These are phyloP conservation scores for Scaptomyza flava DNA, from an alignment of 2,888 invertebrate species.

Conservation along the genomic window DNA sequence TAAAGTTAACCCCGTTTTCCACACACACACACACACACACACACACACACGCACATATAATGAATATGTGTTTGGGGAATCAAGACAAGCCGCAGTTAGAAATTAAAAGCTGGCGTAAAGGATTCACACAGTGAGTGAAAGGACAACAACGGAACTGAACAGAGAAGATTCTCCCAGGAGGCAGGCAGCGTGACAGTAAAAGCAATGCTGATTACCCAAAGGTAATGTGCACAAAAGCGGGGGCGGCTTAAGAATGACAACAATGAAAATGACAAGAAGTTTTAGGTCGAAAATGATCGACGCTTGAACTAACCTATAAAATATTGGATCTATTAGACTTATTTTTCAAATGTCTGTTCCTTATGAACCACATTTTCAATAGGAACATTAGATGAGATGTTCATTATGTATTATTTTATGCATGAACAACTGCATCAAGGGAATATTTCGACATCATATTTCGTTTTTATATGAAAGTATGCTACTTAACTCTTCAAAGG, in stretches of 20 bases:
- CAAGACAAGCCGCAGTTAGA: constrained; percentile 17
- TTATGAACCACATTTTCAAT: too few species aligned
- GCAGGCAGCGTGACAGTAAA: constrained; percentile 43
- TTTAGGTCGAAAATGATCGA: not conserved
- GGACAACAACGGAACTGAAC: constrained; percentile 21
- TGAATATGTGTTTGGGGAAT: constrained; percentile 67
- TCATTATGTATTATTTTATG: too few species aligned
- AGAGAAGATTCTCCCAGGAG: constrained; percentile 41
- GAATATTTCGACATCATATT: too few species aligned
- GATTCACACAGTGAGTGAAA: constrained; percentile 25
- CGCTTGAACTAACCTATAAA: constrained; percentile 8
- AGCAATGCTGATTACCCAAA: constrained; percentile 73
- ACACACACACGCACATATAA: constrained; percentile 30
- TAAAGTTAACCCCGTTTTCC: not conserved
- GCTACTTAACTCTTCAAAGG: too few species aligned
- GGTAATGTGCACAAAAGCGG: constrained; percentile 43
- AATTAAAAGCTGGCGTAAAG: constrained; percentile 43
- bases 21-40: constrained; percentile 21
- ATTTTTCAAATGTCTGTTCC: too few species aligned
- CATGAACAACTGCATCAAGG: too few species aligned
- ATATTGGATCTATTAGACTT: too few species aligned
- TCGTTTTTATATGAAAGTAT: too few species aligned
- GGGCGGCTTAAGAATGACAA: constrained; percentile 6
- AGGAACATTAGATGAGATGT: too few species aligned
- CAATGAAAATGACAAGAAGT: constrained; percentile 18